Conservation (phyloP, 2,797 vertebrate genomes). For the Sebastiscus tertius region DNA sequence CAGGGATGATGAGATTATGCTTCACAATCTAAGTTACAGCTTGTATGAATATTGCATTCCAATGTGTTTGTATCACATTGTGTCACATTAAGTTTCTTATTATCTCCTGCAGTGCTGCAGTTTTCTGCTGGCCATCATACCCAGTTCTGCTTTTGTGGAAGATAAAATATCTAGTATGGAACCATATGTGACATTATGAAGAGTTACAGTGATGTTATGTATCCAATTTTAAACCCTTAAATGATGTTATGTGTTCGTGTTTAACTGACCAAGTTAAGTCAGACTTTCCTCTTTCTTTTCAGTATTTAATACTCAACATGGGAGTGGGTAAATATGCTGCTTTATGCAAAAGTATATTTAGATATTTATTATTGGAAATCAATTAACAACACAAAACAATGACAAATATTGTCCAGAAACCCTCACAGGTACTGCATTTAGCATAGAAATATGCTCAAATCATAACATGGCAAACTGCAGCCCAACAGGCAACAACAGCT, state of each 20-base stretch:
- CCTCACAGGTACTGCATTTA: too few species aligned
- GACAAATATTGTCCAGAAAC: too few species aligned
- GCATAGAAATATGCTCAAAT: too few species aligned
- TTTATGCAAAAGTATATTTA: too few species aligned
- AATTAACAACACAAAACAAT: too few species aligned
- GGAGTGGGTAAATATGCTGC: too few species aligned
- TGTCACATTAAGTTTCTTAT: background rate
- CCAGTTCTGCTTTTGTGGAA: background rate
- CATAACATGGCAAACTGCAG: too few species aligned
- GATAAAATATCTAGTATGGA: background rate
- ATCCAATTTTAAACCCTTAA: background rate
- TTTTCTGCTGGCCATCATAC: background rate
- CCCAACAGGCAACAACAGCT: too few species aligned
- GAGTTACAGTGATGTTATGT: background rate
- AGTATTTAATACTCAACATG: too few species aligned
- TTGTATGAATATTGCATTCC: constrained; percentile 8
- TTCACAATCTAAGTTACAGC: background rate
- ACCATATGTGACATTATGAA: background rate
- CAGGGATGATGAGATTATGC: constrained; percentile 36
- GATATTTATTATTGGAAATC: too few species aligned
- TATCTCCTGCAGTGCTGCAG: constrained; percentile 13
- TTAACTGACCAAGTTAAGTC: background rate
- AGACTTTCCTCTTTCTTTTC: background rate
- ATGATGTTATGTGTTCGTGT: background rate
- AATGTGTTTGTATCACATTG: background rate